phyloP scores from a whole-genome alignment of 1,140 invertebrate genomes.

The Harlomillsia oculata region DNA sequence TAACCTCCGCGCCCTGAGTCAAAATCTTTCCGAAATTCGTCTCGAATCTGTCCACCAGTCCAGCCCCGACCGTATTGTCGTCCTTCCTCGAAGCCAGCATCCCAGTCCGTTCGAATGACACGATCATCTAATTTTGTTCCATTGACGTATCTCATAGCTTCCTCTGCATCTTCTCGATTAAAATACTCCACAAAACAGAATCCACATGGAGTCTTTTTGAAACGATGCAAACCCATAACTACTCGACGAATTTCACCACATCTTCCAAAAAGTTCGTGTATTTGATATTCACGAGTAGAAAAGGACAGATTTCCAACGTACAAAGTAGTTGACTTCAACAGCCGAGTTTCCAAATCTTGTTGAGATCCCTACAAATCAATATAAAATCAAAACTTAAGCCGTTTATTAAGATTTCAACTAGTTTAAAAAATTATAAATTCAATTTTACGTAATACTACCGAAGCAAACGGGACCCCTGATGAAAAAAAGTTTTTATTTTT shows the following conservation, averaged over 20 bases:
- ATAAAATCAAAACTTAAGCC: no score
- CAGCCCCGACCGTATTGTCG: slow-evolving; percentile 96
- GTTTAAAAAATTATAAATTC: no score
- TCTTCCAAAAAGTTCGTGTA: slow-evolving; percentile 91
- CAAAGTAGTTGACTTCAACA: slow-evolving; percentile 67
- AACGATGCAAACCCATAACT: slow-evolving; percentile 96
- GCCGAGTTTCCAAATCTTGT: slow-evolving; percentile 75
- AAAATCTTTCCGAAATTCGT: slow-evolving; percentile 96
- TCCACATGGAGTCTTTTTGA: slow-evolving; percentile 97
- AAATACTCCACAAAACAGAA: slow-evolving; percentile 99
- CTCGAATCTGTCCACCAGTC: slow-evolving; percentile 95
- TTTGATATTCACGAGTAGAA: slow-evolving; percentile 98
- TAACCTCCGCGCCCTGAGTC: slow-evolving; percentile 94
- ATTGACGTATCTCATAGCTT: slow-evolving; percentile 93
- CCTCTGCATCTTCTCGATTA: slow-evolving; percentile 73
- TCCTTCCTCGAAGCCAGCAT: slow-evolving; percentile 97
- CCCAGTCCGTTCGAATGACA: slow-evolving; percentile 94
- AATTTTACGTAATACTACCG: no score
- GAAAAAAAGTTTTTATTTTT: no score
- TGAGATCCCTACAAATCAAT: slow-evolving; percentile 65
- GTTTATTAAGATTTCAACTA: no score
- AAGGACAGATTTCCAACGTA: slow-evolving; percentile 98
- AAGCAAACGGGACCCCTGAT: no score
- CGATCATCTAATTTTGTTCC: slow-evolving; percentile 94
- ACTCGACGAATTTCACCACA: slow-evolving; percentile 94